Evolutionary conservation across 2,797 vertebrate genomes (phyloP), one percentile per base, ranked within the genome.

Genomic region (Xiphorhynchus erythropygius): DNA sequence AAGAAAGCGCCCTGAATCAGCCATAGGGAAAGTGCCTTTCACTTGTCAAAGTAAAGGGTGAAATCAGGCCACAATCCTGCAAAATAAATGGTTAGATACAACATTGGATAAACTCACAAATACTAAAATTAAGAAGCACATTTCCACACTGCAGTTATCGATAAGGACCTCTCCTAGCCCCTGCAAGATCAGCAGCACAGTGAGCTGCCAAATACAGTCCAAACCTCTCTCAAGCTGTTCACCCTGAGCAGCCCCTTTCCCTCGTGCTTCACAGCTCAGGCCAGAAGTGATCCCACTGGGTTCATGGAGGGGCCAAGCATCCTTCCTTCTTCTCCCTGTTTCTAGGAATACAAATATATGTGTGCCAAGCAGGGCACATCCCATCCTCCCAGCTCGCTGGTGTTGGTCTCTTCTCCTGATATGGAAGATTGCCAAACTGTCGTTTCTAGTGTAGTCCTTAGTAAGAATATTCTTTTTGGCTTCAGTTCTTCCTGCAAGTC

Each of bases 261-360:
- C 42, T 82, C 1, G 1, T 1, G 2, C 23, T 28, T 12, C 2
- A 1, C 67, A 78, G 33, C 37, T 59, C 50, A 1, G 3, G 52
- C n/a, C 57, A 90, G 64, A 81, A 70, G 28, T 17, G 22, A 74
- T 52, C 33, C 53, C 1, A 0, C 25, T n/a, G 32, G 44, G 44
- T 19, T 65, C 41, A 46, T 0, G 0, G 10, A 63, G 4, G 25
- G 7, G 7, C 25, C 5, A 1, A 23, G 23, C 24, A 22, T 21
- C 67, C 50, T 55, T 84, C 46, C 57, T 47, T 18, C 41, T 55
- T 30, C 25, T n/a, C 53, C 44, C 23, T n/a, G 11, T n/a, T 75
- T 57, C 59, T 69, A 39, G 42, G n/a, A 93, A 83, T n/a, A 77
- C 33, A 92, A 64, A 55, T 11, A 32, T 27, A 22, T 8, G 2